Evolutionary conservation across 2,797 vertebrate species (phyloP).

Genomic region (Microctenopoma stevenorrisi): DNA sequence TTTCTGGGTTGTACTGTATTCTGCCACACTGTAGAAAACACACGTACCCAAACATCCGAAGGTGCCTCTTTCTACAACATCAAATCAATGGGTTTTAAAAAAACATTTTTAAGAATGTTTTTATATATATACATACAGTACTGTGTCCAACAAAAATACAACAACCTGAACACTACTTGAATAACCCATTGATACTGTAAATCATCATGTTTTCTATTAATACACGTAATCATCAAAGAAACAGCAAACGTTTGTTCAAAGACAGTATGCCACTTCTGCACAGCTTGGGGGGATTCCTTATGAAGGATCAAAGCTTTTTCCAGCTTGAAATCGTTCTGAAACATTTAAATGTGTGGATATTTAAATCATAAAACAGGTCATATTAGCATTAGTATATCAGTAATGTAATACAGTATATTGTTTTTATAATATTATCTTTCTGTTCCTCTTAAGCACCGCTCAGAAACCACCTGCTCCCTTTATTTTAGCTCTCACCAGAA

Average conservation of each 20-base stretch:
- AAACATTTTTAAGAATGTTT: no score
- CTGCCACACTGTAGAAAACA: conserved; percentile 1
- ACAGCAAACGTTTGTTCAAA: not conserved
- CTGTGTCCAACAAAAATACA: not conserved
- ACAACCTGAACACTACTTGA: not conserved
- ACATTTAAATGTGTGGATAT: not conserved
- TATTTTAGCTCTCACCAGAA: not conserved
- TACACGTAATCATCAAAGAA: conserved; percentile 16
- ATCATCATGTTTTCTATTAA: not conserved
- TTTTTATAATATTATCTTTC: not conserved
- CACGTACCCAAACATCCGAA: not conserved
- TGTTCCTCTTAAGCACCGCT: not conserved
- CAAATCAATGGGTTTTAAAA: not conserved
- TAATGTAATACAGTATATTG: no score
- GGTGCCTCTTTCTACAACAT: not conserved
- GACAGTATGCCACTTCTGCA: not conserved
- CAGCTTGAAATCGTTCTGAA: conserved; percentile 8
- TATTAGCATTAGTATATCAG: not conserved
- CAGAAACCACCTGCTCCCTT: not conserved
- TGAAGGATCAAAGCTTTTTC: conserved; percentile 33
- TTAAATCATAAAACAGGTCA: conserved; percentile 1
- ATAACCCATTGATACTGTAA: not conserved
- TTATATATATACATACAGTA: not conserved
- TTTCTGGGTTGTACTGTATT: conserved; percentile 13
- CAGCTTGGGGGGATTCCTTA: conserved; percentile 1